Conservation (phyloP, 2,113 vertebrate genomes). For the Notothenia coriiceps region DNA sequence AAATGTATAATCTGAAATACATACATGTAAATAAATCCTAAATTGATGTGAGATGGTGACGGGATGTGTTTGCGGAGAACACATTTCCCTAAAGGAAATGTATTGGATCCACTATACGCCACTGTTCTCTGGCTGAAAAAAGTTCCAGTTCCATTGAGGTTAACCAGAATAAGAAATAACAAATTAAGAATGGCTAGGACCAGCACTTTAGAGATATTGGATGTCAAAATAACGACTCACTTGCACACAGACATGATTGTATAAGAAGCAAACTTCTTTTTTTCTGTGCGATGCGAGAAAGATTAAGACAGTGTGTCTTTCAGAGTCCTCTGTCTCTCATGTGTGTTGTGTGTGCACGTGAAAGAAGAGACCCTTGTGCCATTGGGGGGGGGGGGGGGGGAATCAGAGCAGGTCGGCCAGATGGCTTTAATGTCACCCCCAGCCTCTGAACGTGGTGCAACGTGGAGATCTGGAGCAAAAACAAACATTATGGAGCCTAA, state of each 20-base stretch:
- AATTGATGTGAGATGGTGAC: not conserved
- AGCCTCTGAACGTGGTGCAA: conserved; percentile 51
- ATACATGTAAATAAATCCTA: not conserved
- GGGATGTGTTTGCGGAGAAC: not conserved
- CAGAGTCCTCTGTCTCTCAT: not conserved
- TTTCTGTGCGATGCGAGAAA: not conserved
- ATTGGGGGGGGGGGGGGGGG: conserved; percentile 14
- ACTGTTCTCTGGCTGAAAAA: too few species aligned
- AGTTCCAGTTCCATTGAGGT: too few species aligned
- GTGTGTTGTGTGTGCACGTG: conserved; percentile 21
- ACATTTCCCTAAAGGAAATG: too few species aligned
- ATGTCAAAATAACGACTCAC: conserved; percentile 30
- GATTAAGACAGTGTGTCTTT: conserved; percentile 21
- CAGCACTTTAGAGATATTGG: conserved; percentile 12
- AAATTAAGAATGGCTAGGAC: not conserved
- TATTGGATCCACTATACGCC: too few species aligned
- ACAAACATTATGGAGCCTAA: conserved; percentile 56
- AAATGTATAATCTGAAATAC: not conserved
- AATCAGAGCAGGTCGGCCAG: conserved; percentile 60
- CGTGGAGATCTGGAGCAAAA: conserved; percentile 63
- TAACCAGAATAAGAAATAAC: not conserved
- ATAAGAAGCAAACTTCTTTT: conserved; percentile 17
- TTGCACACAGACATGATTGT: conserved; percentile 2
- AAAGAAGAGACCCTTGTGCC: conserved; percentile 30
- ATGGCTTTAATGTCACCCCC: conserved; percentile 79